Evolutionary conservation across 2,797 vertebrate species (phyloP).

Genomic region (Hemitrygon akajei): DNA sequence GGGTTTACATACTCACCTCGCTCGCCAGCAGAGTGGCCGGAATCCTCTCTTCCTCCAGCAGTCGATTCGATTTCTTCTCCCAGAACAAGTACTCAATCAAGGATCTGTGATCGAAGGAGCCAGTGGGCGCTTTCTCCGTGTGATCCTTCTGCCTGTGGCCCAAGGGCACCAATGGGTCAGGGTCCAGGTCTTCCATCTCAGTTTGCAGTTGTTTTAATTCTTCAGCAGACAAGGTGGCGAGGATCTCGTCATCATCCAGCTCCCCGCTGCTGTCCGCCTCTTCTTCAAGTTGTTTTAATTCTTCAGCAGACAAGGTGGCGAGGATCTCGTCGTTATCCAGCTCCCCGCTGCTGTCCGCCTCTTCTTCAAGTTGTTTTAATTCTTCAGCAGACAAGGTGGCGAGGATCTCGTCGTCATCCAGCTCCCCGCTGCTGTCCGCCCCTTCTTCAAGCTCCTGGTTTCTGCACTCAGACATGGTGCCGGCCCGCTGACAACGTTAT

Average conservation of each 20-base stretch:
- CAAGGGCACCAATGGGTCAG: conserved; percentile 78
- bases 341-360: conserved; percentile 61
- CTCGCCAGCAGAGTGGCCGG: conserved; percentile 51
- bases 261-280: conserved; percentile 62
- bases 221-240: conserved; percentile 85
- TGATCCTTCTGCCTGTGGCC: conserved; percentile 94
- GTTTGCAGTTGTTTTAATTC: conserved; percentile 84
- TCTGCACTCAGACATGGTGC: conserved; percentile 57
- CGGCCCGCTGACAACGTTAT: not conserved
- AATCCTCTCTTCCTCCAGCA: conserved; percentile 85
- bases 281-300: conserved; percentile 84
- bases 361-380: conserved; percentile 80
- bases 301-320: conserved; percentile 84
- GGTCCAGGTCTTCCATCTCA: conserved; percentile 91
- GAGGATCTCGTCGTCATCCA: conserved; percentile 89
- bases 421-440: conserved; percentile 61
- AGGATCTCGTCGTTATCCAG: conserved; percentile 90
- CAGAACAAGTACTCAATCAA: conserved; percentile 90
- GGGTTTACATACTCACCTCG: conserved; percentile 64
- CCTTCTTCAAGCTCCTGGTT: conserved; percentile 58
- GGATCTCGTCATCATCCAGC: conserved; percentile 86
- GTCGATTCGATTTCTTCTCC: conserved; percentile 86
- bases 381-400: conserved; percentile 88
- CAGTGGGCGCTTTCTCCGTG: conserved; percentile 82
- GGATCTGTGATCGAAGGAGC: conserved; percentile 82